Conservation (phyloP, 2,888 invertebrate species). For the Campoplex nolae region DNA sequence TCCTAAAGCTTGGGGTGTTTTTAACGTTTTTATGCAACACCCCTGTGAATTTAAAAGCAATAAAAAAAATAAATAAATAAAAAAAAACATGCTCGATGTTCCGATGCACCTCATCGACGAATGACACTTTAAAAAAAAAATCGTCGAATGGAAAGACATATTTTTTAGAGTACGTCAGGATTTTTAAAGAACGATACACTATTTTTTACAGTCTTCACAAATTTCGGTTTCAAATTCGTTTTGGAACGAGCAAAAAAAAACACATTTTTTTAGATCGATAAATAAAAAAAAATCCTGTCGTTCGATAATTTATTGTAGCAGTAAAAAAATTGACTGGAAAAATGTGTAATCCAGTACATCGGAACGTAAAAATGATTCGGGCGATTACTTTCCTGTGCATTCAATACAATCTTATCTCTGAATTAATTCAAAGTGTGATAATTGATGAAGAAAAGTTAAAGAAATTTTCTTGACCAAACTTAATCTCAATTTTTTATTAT, state of each 20-base stretch:
- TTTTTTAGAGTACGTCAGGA: conserved; percentile 15
- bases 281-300: background rate
- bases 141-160: conserved; percentile 20
- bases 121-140: conserved; percentile 6
- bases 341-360: background rate
- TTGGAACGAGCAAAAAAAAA: background rate
- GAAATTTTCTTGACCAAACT: background rate
- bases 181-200: background rate
- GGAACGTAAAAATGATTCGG: no score
- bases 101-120: conserved; percentile 33
- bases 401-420: background rate
- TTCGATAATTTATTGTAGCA: background rate
- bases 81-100: conserved; percentile 32
- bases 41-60: conserved; percentile 52
- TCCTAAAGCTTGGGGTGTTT: conserved; percentile 60
- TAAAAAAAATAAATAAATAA: conserved; percentile 27
- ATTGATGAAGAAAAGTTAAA: background rate
- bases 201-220: background rate
- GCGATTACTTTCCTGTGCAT: background rate
- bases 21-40: conserved; percentile 58
- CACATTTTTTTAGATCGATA: background rate
- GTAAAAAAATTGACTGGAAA: background rate
- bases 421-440: background rate
- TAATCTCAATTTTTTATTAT: background rate
- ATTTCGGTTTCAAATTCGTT: background rate